These are phyloP conservation scores for Gadopsis marmoratus DNA, from an alignment of 2,797 vertebrate species.

Conservation along the genomic window DNA sequence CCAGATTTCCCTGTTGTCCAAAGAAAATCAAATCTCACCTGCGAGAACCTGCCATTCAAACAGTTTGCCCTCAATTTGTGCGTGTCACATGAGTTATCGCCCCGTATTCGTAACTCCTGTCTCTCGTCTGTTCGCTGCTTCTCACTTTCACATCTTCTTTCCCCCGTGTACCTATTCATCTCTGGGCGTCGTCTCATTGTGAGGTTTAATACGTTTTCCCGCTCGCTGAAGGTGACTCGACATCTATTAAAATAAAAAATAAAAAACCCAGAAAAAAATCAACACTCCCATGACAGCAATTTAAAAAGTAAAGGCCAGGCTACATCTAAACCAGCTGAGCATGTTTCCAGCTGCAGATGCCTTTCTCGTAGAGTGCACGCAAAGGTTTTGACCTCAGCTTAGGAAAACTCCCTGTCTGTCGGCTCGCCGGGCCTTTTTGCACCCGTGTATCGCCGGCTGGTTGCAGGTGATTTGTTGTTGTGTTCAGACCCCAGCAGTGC, in stretches of 20 bases:
- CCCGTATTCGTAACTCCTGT: slow-evolving; percentile 39
- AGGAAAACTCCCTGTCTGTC: slow-evolving; percentile 14
- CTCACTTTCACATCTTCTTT: slow-evolving; percentile 24
- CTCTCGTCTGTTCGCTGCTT: slow-evolving; percentile 13
- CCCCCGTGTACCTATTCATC: slow-evolving; percentile 48
- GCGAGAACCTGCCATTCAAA: slow-evolving; percentile 37
- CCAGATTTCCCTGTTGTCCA: slow-evolving; percentile 41
- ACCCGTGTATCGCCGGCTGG: slow-evolving; percentile 54
- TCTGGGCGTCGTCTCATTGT: slow-evolving; percentile 28
- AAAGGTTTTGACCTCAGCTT: slow-evolving; percentile 59
- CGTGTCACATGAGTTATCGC: slow-evolving; percentile 47
- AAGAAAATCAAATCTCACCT: slow-evolving; percentile 55
- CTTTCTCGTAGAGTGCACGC: slow-evolving; percentile 16
- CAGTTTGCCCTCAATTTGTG: slow-evolving; percentile 71
- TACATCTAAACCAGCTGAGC: slow-evolving; percentile 8
- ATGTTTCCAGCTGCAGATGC: slow-evolving; percentile 35
- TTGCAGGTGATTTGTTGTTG: slow-evolving; percentile 65
- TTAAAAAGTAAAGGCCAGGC: slow-evolving; percentile 45
- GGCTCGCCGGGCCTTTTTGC: slow-evolving; percentile 69
- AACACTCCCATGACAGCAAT: slow-evolving; percentile 59
- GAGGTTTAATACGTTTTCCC: slow-evolving; percentile 28
- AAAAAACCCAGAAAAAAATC: slow-evolving; percentile 12
- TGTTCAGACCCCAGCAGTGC: slow-evolving; percentile 41
- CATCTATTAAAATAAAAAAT: slow-evolving; percentile 8
- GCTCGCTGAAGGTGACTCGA: slow-evolving; percentile 30